These are phyloP conservation scores for Ameiurus melas DNA, from an alignment of 2,113 vertebrate species.

Conservation along the genomic window DNA sequence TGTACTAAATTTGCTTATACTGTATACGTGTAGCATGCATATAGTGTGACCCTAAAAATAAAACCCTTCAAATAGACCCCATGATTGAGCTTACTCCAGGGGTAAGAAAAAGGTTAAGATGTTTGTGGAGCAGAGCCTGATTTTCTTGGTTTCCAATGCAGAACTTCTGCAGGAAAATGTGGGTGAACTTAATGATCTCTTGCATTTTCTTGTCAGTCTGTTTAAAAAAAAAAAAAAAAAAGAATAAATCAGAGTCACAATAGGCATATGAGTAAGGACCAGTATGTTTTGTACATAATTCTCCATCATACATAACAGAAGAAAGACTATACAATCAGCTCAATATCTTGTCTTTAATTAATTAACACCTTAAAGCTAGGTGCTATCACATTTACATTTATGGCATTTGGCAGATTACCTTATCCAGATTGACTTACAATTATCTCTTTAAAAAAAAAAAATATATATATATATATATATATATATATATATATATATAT, in stretches of 20 bases:
- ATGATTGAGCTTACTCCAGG: slow-evolving; percentile 79
- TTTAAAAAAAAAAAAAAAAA: not conserved
- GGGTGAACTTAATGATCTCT: slow-evolving; percentile 92
- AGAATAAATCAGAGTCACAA: not conserved
- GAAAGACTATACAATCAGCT: not conserved
- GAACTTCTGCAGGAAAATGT: slow-evolving; percentile 97
- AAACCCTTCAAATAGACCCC: not conserved
- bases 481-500: too few relatives aligned
- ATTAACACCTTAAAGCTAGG: not conserved
- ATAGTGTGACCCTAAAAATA: not conserved
- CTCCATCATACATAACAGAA: not conserved
- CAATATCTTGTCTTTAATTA: not conserved
- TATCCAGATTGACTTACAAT: too few relatives aligned
- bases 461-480: too few relatives aligned
- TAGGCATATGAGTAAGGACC: not conserved
- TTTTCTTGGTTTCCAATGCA: slow-evolving; percentile 94
- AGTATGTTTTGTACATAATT: not conserved
- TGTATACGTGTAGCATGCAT: not conserved
- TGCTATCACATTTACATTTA: not conserved
- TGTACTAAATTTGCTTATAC: not conserved
- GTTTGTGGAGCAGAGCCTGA: slow-evolving; percentile 90
- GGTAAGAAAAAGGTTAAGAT: slow-evolving; percentile 91
- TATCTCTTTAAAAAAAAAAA: too few relatives aligned
- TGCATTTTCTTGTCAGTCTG: slow-evolving; percentile 93
- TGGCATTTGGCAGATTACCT: too few relatives aligned